phyloP scores from a whole-genome alignment of 2,113 vertebrate species.

The Cyanoderma ruficeps region DNA sequence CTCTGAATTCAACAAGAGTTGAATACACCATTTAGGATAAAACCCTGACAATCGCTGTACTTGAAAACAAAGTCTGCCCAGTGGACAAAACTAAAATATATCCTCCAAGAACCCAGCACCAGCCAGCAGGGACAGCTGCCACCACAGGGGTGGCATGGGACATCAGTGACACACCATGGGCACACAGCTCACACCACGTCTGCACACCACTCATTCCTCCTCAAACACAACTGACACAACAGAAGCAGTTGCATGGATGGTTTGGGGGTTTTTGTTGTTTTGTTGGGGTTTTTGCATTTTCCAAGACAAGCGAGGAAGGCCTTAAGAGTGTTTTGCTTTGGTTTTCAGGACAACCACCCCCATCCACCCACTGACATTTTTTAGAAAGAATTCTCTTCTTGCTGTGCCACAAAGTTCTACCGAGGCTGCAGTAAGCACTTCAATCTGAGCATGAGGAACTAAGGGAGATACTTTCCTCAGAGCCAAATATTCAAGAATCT shows the following conservation, averaged over 20 bases:
- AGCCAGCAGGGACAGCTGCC: neutral
- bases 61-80: neutral
- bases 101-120: rapidly evolving
- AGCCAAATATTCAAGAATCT: neutral
- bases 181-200: too few species aligned
- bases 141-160: neutral
- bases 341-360: neutral
- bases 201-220: neutral
- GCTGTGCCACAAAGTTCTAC: neutral
- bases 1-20: neutral
- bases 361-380: neutral
- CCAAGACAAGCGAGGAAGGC: neutral
- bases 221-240: neutral
- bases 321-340: neutral
- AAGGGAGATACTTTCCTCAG: neutral
- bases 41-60: neutral
- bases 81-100: neutral
- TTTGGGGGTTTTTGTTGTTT: neutral
- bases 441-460: neutral
- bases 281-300: neutral
- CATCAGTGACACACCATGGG: neutral
- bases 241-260: too few species aligned
- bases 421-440: neutral
- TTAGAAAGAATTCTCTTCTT: slow-evolving; percentile 14
- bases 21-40: neutral